Conservation (phyloP, 2,888 invertebrate species). For the Caenorhabditis angaria region DNA sequence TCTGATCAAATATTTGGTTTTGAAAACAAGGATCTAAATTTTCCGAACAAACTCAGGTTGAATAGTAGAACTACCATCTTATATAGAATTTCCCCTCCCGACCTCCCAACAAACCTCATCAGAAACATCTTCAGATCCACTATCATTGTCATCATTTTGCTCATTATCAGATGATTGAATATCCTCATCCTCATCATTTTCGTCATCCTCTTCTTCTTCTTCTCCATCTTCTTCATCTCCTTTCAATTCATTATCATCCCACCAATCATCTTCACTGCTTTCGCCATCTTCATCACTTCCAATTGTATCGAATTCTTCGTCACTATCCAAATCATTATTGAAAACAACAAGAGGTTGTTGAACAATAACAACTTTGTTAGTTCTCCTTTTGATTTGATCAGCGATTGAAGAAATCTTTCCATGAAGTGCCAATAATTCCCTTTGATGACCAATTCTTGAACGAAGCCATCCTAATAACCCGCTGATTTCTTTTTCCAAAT, state of each 20-base stretch:
- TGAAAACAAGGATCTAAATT: too few species aligned
- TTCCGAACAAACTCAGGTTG: too few species aligned
- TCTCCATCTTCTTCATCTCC: constrained; percentile 34
- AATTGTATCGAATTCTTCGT: constrained; percentile 39
- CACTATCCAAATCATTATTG: constrained; percentile 31
- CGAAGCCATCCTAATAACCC: constrained; percentile 28
- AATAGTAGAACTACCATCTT: neutral
- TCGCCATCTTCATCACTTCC: constrained; percentile 42
- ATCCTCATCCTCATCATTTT: constrained; percentile 3
- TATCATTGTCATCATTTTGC: constrained; percentile 12
- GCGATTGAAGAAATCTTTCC: constrained; percentile 45
- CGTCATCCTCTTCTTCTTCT: constrained; percentile 34
- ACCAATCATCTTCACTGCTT: constrained; percentile 44
- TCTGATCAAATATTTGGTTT: too few species aligned
- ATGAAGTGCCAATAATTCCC: constrained; percentile 29
- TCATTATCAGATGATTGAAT: constrained; percentile 4
- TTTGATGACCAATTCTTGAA: constrained; percentile 26
- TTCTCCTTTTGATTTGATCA: constrained; percentile 40
- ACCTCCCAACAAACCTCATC: neutral
- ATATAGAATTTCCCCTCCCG: neutral
- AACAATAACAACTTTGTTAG: constrained; percentile 35
- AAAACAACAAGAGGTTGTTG: constrained; percentile 41
- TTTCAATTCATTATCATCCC: constrained; percentile 43
- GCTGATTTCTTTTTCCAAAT: constrained; percentile 34
- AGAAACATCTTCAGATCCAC: constrained; percentile 16